Evolutionary conservation across 2,797 vertebrate species (phyloP), one percentile per base, ranked within the genome.

Genomic region (Pelobates cultripes): DNA sequence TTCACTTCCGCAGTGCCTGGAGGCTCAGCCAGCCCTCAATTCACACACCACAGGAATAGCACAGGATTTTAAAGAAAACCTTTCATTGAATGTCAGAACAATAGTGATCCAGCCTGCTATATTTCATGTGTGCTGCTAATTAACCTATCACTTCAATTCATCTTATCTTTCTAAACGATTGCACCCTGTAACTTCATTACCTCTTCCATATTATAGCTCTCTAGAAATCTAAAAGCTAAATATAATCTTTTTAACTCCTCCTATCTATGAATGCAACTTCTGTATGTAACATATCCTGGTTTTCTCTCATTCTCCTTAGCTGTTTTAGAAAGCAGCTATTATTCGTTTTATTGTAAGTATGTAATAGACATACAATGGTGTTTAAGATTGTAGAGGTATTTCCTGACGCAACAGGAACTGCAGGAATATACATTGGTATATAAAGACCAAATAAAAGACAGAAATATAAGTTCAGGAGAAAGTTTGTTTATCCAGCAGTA

Each of bases 11-110:
- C 70, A 70, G 73, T 45, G 77, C 82, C 77, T 79, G 67, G 77
- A 51, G 82, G 77, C 82, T 79, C 77, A 84, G 67, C 57, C 77
- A 84, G 82, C 73, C 82, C 77, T 84, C 72, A 79, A 79, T 84
- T 84, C 73, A 66, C 57, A 79, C 77, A 71, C 82, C 82, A 55
- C 77, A 84, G 82, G 75, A 84, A 78, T 66, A 84, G 75, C 77
- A 70, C 66, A 84, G 82, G 72, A 84, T 79, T 84, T 84, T 55
- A 70, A 70, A 75, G 66, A 79, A 79, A 79, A 79, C 69, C 67
- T 76, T 79, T 79, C 75, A 70, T 70, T 69, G 77, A 61, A 75
- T 79, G 68, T 75, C 44, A 79, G 67, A 79, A 70, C 45, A 84
- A 68, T 53, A 61, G 55, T 75, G 44, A 70, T 73, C 17, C 44